Conservation (phyloP, 2,797 vertebrate species). For the Malurus leucopterus region DNA sequence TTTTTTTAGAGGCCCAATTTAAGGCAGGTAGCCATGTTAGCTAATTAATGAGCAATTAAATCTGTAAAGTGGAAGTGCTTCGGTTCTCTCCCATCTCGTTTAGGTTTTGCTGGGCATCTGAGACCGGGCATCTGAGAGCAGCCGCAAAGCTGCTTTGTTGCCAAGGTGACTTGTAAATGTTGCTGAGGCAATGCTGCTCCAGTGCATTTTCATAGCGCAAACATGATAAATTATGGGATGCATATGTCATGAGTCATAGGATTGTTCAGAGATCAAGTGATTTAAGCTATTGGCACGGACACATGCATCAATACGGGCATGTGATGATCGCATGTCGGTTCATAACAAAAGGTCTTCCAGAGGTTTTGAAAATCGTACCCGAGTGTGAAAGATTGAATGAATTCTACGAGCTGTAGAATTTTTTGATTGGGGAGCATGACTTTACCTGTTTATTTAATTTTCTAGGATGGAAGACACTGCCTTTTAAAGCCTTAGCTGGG, state of each 20-base stretch:
- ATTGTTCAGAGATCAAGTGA: slow-evolving; percentile 69
- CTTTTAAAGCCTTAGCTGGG: neutral
- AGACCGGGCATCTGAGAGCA: slow-evolving; percentile 39
- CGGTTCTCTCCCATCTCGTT: slow-evolving; percentile 44
- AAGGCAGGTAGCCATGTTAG: neutral
- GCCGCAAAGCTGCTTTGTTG: slow-evolving; percentile 69
- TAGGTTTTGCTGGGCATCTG: slow-evolving; percentile 52
- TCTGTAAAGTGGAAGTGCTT: slow-evolving; percentile 30
- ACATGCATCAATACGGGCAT: slow-evolving; percentile 13
- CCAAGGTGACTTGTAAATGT: slow-evolving; percentile 76
- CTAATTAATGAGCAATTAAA: neutral
- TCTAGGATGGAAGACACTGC: neutral
- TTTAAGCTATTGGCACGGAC: slow-evolving; percentile 54
- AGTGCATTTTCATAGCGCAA: slow-evolving; percentile 74
- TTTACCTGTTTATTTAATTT: neutral
- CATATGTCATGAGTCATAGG: slow-evolving; percentile 71
- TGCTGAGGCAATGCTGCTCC: slow-evolving; percentile 76
- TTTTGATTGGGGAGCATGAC: neutral
- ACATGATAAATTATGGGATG: slow-evolving; percentile 78
- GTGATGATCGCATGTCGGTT: slow-evolving; percentile 18
- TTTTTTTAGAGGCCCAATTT: neutral
- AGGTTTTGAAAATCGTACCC: neutral
- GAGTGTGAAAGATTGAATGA: neutral
- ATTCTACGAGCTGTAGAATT: neutral
- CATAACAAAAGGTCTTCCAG: neutral